These are phyloP conservation scores for Drosophila nasuta DNA, from an alignment of 1,140 invertebrate species.

Conservation along the genomic window DNA sequence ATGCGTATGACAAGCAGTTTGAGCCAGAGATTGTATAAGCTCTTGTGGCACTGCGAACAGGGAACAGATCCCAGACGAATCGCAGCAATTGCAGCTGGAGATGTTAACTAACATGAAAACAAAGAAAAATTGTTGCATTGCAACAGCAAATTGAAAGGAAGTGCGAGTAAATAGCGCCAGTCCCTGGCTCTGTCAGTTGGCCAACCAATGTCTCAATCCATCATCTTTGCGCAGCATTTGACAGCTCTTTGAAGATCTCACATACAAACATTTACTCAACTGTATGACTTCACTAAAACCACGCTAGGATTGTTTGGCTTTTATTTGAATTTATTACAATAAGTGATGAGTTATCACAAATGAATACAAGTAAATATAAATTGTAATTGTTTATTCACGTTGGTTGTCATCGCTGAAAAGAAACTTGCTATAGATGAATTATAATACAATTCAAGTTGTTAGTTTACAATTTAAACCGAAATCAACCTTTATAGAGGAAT, in stretches of 20 bases:
- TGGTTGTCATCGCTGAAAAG: too few relatives aligned
- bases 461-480: too few relatives aligned
- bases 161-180: constrained; percentile 15
- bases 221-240: constrained; percentile 20
- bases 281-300: not conserved
- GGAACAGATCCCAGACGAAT: constrained; percentile 29
- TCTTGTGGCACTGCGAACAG: constrained; percentile 12
- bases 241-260: constrained; percentile 20
- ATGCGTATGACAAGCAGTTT: constrained; percentile 49
- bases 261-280: constrained; percentile 4
- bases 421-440: too few relatives aligned
- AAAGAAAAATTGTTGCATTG: constrained; percentile 36
- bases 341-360: not conserved
- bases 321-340: not conserved
- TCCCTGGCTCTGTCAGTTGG: constrained; percentile 1
- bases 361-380: not conserved
- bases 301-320: not conserved
- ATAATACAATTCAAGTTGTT: too few relatives aligned
- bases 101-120: constrained; percentile 28
- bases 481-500: too few relatives aligned
- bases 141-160: constrained; percentile 31
- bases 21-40: constrained; percentile 7
- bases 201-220: constrained; percentile 35
- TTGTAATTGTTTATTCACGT: not conserved
- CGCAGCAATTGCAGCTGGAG: constrained; percentile 35